Base-by-base conservation (phyloP, 2,888 invertebrate genomes). In the Ptychoptera albimana region DNA sequence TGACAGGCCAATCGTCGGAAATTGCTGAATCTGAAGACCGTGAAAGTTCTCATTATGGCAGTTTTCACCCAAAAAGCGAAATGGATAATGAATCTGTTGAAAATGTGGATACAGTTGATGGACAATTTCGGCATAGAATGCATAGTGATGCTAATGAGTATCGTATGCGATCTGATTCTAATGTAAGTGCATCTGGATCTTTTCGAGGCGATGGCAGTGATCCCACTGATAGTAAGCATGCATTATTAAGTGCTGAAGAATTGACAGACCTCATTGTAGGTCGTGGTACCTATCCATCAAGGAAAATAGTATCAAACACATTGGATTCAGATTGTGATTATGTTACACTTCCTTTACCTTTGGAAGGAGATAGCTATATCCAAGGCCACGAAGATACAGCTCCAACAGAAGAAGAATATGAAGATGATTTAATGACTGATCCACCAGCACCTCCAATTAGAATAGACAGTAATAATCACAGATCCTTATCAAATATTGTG, bases 301-400 rank as follows among this genome's bases (percentile, higher is more conserved):
- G 77, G 15, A 83, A 84, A 56, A 83, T 85, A 1, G 82, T 88
- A 36, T 86, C 87, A 54, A 79, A 80, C 52, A 87, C 85, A 1
- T 71, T 89, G 55, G 87, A 89, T 60, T 88, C 89, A 0, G 86
- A 88, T 55, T 87, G 86, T 29, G 89, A 91, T 61, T 91, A 91
- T 59, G 89, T 89, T 2, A 83, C 87, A 48, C 67, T 87, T 56
- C 77, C 79, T 2, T 54, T 74, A 43, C 70, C 73, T 1, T 68
- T 73, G 58, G 59, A 56, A 39, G 72, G 73, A 15, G 72, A 72
- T 52, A 73, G 73, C 57, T 74, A 74, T 55, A 66, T 74, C 48
- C 68, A 71, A 50, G 73, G 73, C 1, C 72, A 73, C 50, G 70
- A 73, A 57, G 73, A 74, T 50, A 73, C 72, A 10, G 73, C 73